phyloP scores from a whole-genome alignment of 2,113 vertebrate species.

The Toxotes chatareus region DNA sequence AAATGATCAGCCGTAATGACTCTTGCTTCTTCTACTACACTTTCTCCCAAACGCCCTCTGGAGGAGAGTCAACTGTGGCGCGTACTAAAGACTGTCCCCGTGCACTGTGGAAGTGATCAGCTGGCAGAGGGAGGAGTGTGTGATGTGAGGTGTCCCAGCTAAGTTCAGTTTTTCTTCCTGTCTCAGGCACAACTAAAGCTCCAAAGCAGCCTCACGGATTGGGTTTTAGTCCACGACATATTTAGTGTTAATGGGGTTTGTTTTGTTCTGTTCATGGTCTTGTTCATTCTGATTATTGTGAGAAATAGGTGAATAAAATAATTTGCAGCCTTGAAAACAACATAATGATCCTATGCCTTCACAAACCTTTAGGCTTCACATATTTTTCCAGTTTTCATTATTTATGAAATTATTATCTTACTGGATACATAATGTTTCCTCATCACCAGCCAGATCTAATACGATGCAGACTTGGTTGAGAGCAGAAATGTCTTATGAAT shows the following conservation, averaged over 20 bases:
- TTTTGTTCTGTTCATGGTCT: background rate
- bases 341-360: background rate
- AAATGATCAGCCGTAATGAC: background rate
- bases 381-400: background rate
- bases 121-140: background rate
- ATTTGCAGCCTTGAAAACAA: background rate
- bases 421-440: background rate
- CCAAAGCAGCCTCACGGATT: no score
- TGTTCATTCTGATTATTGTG: background rate
- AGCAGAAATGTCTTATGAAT: background rate
- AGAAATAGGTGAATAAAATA: background rate
- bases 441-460: conserved; percentile 1
- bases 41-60: conserved; percentile 1
- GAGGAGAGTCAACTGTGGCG: background rate
- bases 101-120: background rate
- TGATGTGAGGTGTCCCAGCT: background rate
- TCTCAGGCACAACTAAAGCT: no score
- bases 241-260: background rate
- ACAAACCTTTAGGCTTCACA: background rate
- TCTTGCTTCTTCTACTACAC: conserved; percentile 14
- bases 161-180: no score
- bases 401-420: background rate
- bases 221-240: background rate
- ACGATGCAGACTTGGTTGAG: fast-evolving
- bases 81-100: conserved; percentile 24